Conservation (phyloP, 2,888 invertebrate species). For the Herminia tarsipennalis region DNA sequence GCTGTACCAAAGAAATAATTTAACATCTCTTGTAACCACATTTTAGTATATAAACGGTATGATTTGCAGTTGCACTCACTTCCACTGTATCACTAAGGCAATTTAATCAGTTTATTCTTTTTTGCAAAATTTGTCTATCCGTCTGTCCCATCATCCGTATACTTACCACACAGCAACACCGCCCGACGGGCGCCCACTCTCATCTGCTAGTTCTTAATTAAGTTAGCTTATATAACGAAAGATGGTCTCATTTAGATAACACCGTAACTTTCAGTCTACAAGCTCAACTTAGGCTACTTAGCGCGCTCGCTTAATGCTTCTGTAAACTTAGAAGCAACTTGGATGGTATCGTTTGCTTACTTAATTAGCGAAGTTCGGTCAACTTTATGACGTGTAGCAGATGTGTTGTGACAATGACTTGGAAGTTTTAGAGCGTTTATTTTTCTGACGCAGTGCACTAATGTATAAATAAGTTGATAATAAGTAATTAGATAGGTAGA, state of each 20-base stretch:
- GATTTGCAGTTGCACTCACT: background rate
- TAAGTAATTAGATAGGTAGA: background rate
- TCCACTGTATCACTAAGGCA: background rate
- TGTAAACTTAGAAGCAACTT: constrained; percentile 47
- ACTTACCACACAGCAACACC: constrained; percentile 61
- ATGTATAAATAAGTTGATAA: background rate
- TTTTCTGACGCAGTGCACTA: background rate
- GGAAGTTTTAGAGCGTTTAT: constrained; percentile 6
- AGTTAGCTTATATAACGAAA: constrained; percentile 87
- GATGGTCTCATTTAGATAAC: constrained; percentile 87
- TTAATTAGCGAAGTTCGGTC: constrained; percentile 66
- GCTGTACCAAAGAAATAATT: too few relatives aligned
- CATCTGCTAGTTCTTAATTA: constrained; percentile 86
- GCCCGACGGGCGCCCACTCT: constrained; percentile 81
- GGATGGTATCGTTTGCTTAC: constrained; percentile 47
- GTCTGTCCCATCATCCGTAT: constrained; percentile 14
- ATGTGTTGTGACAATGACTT: constrained; percentile 34
- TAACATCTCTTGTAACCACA: too few relatives aligned
- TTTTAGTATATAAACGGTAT: background rate
- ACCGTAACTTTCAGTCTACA: constrained; percentile 80
- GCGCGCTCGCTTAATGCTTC: constrained; percentile 66
- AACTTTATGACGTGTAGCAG: constrained; percentile 54
- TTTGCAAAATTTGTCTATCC: background rate
- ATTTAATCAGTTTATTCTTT: background rate
- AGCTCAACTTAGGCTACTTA: constrained; percentile 75